Percentiles rank a stretch among this genome's conserved stretches.
Evolutionary conservation across 1,140 invertebrate species (phyloP).

Genomic region (Rhopalosiphum padi): DNA sequence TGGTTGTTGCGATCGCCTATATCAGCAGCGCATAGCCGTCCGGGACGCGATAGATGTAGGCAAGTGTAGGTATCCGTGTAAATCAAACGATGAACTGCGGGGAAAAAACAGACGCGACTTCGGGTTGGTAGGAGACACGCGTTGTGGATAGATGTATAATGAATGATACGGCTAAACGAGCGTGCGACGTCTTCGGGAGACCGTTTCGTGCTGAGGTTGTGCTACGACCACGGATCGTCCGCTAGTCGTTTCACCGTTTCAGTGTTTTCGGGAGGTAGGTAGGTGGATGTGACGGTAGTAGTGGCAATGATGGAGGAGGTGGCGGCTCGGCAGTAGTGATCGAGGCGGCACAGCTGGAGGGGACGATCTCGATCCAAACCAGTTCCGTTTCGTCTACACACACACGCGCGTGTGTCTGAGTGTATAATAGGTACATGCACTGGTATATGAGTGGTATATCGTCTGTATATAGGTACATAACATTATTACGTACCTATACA

Average conservation of each 20-base stretch:
- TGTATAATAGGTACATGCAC: not conserved
- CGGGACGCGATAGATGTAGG: not conserved
- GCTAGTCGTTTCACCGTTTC: not conserved
- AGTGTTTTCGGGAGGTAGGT: not conserved
- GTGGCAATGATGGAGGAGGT: not conserved
- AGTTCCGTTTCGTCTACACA: not conserved
- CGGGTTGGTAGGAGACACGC: not conserved
- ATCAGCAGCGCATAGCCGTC: not conserved
- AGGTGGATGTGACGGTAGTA: not conserved
- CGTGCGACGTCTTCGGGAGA: not conserved
- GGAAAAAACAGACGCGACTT: not conserved
- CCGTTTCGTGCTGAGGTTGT: not conserved
- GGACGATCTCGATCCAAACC: conserved; percentile 5
- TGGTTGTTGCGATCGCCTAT: not conserved
- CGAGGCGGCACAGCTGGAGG: not conserved
- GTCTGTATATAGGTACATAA: not conserved
- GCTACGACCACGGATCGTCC: not conserved
- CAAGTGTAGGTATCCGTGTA: not conserved
- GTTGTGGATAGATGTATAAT: not conserved
- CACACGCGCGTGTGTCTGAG: not conserved
- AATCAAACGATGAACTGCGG: not conserved
- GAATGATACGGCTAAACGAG: not conserved
- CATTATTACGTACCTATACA: not conserved
- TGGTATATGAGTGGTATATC: not conserved
- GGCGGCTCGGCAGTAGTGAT: not conserved